Evolutionary conservation across 2,113 vertebrate genomes (phyloP).

Genomic region (human): GRCh38 chr9:17313501-17314000

Average conservation of each 20-base stretch:
- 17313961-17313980: too few relatives aligned
- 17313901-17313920: not conserved
- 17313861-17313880: not conserved
- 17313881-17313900: not conserved
- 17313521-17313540: not conserved
- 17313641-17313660: not conserved
- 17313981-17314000: too few relatives aligned
- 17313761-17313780: not conserved
- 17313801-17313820: not conserved
- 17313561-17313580: not conserved
- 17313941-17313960: too few relatives aligned
- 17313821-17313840: not conserved
- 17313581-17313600: not conserved
- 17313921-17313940: too few relatives aligned
- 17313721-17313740: not conserved
- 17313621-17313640: not conserved
- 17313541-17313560: not conserved
- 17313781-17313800: not conserved
- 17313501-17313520: not conserved
- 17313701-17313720: not conserved
- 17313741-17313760: not conserved
- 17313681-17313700: not conserved
- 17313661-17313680: not conserved
- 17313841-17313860: not conserved
- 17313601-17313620: not conserved